Evolutionary conservation across 2,113 vertebrate species (phyloP).

Genomic region (Glareola pratincola): DNA sequence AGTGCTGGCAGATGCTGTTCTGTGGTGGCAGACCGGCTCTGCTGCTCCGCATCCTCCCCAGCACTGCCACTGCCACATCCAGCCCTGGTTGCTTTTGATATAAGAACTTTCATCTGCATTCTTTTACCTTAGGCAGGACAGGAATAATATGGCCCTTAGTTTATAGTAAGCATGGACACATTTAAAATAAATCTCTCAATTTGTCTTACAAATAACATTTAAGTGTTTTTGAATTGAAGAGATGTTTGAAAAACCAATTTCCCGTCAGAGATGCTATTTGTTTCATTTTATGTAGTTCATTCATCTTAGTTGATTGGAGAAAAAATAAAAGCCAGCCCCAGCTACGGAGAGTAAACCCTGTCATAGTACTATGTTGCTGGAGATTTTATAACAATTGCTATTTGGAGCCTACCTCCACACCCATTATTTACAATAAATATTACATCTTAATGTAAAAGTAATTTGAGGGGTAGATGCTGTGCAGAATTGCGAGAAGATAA

Average conservation of each 20-base stretch:
- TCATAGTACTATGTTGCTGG: not conserved
- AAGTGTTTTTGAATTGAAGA: slow-evolving; percentile 42
- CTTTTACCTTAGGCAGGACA: slow-evolving; percentile 12
- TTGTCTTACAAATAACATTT: slow-evolving; percentile 36
- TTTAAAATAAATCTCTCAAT: slow-evolving; percentile 41
- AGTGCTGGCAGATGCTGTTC: not conserved
- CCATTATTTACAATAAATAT: not conserved
- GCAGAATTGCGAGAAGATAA: not conserved
- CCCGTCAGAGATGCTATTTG: slow-evolving; percentile 2
- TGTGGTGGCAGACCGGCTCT: not conserved
- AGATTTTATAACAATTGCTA: not conserved
- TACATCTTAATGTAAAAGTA: not conserved
- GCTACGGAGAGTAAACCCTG: not conserved
- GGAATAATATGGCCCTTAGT: slow-evolving; percentile 22
- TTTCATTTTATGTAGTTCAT: slow-evolving; percentile 54
- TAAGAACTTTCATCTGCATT: slow-evolving; percentile 3
- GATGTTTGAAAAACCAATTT: slow-evolving; percentile 36
- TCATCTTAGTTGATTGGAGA: slow-evolving; percentile 21
- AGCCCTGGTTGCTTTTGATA: not conserved
- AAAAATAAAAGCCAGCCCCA: slow-evolving; percentile 24
- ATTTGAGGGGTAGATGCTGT: not conserved
- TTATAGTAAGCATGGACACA: slow-evolving; percentile 6
- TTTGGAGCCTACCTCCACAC: not conserved
- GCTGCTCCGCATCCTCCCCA: not conserved
- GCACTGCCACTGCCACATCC: not conserved